Evolutionary conservation across 2,888 invertebrate genomes (phyloP), one percentile per base, ranked within the genome.

Genomic region (Apamea anceps): DNA sequence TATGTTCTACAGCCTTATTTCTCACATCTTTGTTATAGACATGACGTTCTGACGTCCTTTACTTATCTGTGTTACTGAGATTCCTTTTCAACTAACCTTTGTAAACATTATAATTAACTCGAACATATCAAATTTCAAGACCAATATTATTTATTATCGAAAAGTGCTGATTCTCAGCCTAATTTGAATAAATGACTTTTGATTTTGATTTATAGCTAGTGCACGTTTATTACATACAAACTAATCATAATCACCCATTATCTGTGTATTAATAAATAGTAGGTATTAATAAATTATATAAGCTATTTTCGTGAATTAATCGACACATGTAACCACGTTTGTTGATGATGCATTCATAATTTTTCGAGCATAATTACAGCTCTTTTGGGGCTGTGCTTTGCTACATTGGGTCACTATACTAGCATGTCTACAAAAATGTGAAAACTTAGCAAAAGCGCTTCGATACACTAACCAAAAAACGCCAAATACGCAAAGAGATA

Each of bases 261-360:
- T 78, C 83, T 66, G 32, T 62, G 62, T 60, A n/a, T n/a, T n/a
- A n/a, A n/a, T n/a, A n/a, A n/a, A n/a, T n/a, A n/a, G 63, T 71
- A 67, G n/a, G 57, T 71, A 71, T 71, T 77, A 77, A 85, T 80
- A 72, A 10, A 81, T 70, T 70, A 81, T 73, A 75, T 42, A 76
- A 72, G 77, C 28, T 76, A 62, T 66, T 62, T 42, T 68, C 60
- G 45, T 75, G 71, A 62, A 72, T 70, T 63, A 70, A 32, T 66
- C 51, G n/a, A 66, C 21, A 72, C 32, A 48, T 54, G 60, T 62
- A 25, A 48, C n/a, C 45, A 37, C 45, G 62, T 62, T 51, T 13
- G 25, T 72, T 18, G 15, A 37, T 45, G n/a, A 78, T 32, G 12
- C 18, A 70, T 74, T 28, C 28, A 18, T 32, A 57, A 60, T 13